These are phyloP conservation scores for Zaprionus inermis DNA, from an alignment of 1,140 invertebrate genomes.

Conservation along the genomic window DNA sequence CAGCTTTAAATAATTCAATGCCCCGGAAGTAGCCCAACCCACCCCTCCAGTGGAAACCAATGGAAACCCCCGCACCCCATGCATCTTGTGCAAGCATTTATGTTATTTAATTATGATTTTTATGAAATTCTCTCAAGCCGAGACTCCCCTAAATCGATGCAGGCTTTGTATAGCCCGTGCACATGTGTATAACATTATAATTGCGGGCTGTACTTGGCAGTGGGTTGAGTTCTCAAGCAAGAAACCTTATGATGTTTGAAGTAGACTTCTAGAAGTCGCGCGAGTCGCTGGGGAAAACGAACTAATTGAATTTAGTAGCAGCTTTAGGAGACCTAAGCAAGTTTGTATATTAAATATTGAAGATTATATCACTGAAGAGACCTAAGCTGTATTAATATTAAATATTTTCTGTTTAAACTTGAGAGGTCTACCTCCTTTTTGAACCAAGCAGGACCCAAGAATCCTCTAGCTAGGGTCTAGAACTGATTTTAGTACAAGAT, in stretches of 20 bases:
- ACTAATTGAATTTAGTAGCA: background rate
- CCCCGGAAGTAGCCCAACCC: conserved; percentile 45
- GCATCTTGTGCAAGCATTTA: conserved; percentile 10
- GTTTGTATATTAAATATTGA: too few relatives aligned
- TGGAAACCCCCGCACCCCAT: background rate
- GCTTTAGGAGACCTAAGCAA: background rate
- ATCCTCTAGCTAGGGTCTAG: too few relatives aligned
- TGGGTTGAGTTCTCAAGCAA: background rate
- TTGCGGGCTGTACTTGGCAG: background rate
- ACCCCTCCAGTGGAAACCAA: background rate
- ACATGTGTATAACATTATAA: background rate
- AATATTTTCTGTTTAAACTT: too few relatives aligned
- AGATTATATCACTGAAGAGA: too few relatives aligned
- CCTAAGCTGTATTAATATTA: too few relatives aligned
- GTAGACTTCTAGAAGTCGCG: background rate
- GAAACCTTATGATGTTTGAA: background rate
- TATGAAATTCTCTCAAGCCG: conserved; percentile 16
- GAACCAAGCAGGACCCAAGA: too few relatives aligned
- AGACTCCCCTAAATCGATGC: conserved; percentile 7
- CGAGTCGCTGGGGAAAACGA: background rate
- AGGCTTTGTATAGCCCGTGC: background rate
- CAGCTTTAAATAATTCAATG: conserved; percentile 78
- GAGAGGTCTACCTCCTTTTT: too few relatives aligned
- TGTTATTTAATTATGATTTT: conserved; percentile 41
- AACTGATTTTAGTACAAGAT: too few relatives aligned